Base-by-base conservation (phyloP, 2,888 invertebrate species). In the Eilema depressum region DNA sequence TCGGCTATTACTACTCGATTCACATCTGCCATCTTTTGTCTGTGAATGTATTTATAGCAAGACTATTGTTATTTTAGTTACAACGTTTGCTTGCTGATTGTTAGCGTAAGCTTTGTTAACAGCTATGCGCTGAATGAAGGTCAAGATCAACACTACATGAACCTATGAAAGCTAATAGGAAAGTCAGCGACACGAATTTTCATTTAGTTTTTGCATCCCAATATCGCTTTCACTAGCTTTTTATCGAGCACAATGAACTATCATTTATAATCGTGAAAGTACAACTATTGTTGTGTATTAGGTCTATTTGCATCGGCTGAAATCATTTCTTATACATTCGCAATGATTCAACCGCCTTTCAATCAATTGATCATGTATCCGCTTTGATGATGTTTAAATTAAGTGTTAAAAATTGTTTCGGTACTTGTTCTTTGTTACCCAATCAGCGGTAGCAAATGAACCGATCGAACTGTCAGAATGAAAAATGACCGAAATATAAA, bases 171-270 rank as follows among this genome's bases (percentile, higher is more conserved):
- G 87, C 88, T 85, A 89, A 87, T 88, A 92, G 93, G 92, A 93
- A 93, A 93, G 92, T 89, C 89, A 90, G 91, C 91, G 93, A 94
- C 93, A 93, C 94, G 88, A 93, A 93, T 94, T 94, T 95, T 93
- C 92, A 92, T 93, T 92, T 88, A 86, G 85, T 94, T 93, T 95
- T 94, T 93, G 89, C 92, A 92, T 89, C 85, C 85, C 90, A 87
- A 91, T 94, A 94, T 92, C 93, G 89, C 95, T 95, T 95, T 95
- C 95, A 94, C 95, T 94, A 79, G 78, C 89, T 92, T 93, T 92
- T 94, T 91, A 92, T 91, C 83, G 88, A 89, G 83, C 80, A 83
- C 88, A 92, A 92, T 91, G 91, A 94, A 92, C 90, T 90, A 89
- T 87, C 88, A 91, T 91, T 91, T 90, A 88, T 88, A 89, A 91